Evolutionary conservation across 2,888 invertebrate species (phyloP).

Genomic region (Thyatira batis): DNA sequence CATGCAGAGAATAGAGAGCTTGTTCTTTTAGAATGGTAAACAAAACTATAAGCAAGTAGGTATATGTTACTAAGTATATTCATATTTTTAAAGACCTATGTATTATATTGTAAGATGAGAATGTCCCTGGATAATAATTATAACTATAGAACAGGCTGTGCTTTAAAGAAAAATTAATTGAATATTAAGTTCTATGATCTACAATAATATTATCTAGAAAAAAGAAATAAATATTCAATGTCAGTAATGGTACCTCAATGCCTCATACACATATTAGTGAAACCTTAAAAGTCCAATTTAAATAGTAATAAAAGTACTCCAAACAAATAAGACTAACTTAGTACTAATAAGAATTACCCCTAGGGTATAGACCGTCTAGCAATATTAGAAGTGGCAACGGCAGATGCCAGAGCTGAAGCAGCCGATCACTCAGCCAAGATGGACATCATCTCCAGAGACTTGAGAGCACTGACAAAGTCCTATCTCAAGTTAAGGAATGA

Average conservation of each 20-base stretch:
- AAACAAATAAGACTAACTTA: background rate
- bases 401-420: conserved; percentile 72
- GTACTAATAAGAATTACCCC: background rate
- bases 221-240: too few species aligned
- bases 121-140: background rate
- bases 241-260: too few species aligned
- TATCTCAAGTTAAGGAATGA: conserved; percentile 69
- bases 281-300: too few species aligned
- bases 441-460: conserved; percentile 60
- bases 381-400: conserved; percentile 77
- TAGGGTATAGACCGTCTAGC: conserved; percentile 68
- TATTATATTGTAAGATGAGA: too few species aligned
- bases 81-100: too few species aligned
- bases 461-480: conserved; percentile 70
- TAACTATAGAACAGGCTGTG: too few species aligned
- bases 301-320: too few species aligned
- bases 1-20: background rate
- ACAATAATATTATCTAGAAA: too few species aligned
- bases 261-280: too few species aligned
- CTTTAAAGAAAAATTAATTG: too few species aligned
- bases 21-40: background rate
- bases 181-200: too few species aligned
- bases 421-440: conserved; percentile 54
- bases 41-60: background rate
- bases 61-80: too few species aligned